These are phyloP conservation scores for Sitodiplosis mosellana DNA, from an alignment of 1,140 invertebrate genomes.

Conservation along the genomic window DNA sequence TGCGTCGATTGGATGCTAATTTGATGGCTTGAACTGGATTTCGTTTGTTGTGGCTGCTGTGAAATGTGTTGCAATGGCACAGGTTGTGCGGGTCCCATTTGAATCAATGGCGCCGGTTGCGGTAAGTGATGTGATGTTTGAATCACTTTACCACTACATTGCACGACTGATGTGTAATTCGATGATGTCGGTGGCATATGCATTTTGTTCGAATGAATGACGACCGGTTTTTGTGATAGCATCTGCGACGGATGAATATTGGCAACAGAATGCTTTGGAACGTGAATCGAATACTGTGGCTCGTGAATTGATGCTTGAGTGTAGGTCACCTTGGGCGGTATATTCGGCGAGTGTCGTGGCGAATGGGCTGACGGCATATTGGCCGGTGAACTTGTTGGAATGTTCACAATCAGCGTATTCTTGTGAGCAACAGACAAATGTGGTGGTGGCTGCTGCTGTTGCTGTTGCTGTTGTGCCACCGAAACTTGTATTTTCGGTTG, in stretches of 20 bases:
- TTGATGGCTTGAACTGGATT: neutral
- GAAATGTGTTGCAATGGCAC: slow-evolving; percentile 1
- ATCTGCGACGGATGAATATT: slow-evolving; percentile 1
- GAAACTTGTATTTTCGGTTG: neutral
- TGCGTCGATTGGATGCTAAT: too few relatives aligned
- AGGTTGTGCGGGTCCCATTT: neutral
- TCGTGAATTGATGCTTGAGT: slow-evolving; percentile 7
- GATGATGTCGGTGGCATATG: too few relatives aligned
- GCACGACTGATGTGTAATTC: too few relatives aligned
- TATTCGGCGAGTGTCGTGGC: slow-evolving; percentile 12
- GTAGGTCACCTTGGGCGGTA: neutral
- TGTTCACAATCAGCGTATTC: slow-evolving; percentile 19
- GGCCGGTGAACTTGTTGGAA: slow-evolving; percentile 14
- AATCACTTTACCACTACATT: neutral
- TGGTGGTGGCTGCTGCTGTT: neutral
- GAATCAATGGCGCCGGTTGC: neutral
- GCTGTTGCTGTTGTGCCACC: neutral
- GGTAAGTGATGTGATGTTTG: neutral
- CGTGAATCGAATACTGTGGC: slow-evolving; percentile 10
- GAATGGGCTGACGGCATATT: slow-evolving; percentile 5
- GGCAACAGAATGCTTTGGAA: neutral
- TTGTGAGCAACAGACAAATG: neutral
- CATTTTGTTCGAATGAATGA: too few relatives aligned
- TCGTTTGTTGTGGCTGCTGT: slow-evolving; percentile 2
- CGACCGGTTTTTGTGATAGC: neutral